A percentile compares a stretch with the other conserved stretches of the same genome.
Evolutionary conservation across 2,888 invertebrate genomes (phyloP).

Genomic region (Strigamia crassipes): DNA sequence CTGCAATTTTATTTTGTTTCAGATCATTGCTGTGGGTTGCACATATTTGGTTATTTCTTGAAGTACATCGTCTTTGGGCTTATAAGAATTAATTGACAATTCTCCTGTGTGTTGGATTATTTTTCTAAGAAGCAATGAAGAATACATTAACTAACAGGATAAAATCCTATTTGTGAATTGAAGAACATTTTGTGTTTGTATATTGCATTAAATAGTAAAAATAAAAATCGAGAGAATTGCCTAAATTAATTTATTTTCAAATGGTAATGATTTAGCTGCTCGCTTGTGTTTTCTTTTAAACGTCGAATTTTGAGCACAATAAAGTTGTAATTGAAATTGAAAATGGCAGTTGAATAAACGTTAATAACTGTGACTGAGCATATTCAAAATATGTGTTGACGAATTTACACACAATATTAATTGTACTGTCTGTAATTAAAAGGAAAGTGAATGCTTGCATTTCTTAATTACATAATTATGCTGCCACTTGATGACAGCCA

Average conservation of each 20-base stretch:
- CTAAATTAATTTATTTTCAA: too few species aligned
- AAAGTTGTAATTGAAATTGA: not conserved
- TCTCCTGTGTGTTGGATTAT: too few species aligned
- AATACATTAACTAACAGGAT: not conserved
- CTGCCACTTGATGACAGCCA: conserved; percentile 19
- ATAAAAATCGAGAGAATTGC: not conserved
- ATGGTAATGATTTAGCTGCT: too few species aligned
- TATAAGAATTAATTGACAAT: too few species aligned
- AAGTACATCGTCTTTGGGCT: too few species aligned
- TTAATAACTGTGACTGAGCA: not conserved
- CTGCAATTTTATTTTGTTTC: too few species aligned
- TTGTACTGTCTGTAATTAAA: conserved; percentile 18
- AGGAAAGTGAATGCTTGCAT: not conserved
- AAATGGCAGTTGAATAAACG: not conserved
- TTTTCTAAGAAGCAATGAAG: not conserved
- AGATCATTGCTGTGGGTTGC: too few species aligned
- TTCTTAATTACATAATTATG: conserved; percentile 15
- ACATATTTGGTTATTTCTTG: too few species aligned
- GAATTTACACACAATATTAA: not conserved
- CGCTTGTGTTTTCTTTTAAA: too few species aligned
- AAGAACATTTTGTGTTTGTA: not conserved
- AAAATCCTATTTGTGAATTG: not conserved
- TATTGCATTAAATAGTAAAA: not conserved
- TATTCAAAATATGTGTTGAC: not conserved
- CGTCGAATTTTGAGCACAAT: too few species aligned